Evolutionary conservation across 2,888 invertebrate species (phyloP).

Genomic region (Dendrolimus houi): DNA sequence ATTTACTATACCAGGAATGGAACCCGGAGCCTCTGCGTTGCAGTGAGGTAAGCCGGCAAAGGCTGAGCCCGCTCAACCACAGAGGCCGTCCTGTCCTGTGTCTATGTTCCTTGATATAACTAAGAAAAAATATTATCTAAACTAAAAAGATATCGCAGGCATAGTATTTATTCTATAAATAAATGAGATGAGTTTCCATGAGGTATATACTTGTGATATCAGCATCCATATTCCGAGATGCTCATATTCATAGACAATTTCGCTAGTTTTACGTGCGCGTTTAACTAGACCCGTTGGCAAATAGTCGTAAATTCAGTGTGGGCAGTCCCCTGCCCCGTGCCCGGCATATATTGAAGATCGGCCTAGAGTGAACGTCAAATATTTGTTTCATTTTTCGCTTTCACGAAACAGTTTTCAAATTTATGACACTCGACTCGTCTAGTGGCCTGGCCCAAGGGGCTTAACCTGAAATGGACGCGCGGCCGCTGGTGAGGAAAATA

Average conservation of each 20-base stretch:
- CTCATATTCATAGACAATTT: slow-evolving; percentile 18
- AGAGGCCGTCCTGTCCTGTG: no score
- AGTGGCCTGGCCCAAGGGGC: slow-evolving; percentile 68
- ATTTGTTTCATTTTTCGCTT: slow-evolving; percentile 64
- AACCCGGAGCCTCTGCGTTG: no score
- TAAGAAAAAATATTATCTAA: no score
- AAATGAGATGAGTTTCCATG: no score
- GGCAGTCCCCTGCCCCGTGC: slow-evolving; percentile 11
- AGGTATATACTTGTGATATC: no score
- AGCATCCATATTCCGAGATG: background rate
- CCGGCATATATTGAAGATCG: slow-evolving; percentile 40
- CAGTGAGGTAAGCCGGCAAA: no score
- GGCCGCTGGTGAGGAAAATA: slow-evolving; percentile 68
- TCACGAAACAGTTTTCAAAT: slow-evolving; percentile 70
- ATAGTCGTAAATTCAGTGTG: slow-evolving; percentile 33
- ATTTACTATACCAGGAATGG: no score
- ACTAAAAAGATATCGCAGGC: no score
- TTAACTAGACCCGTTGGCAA: slow-evolving; percentile 26
- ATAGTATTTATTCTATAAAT: background rate
- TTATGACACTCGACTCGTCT: slow-evolving; percentile 73
- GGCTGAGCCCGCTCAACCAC: no score
- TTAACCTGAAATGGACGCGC: slow-evolving; percentile 72
- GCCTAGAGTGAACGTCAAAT: slow-evolving; percentile 46
- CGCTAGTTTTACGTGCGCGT: slow-evolving; percentile 21
- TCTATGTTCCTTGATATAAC: no score